phyloP scores from a whole-genome alignment of 2,888 invertebrate species.

The Clitarchus hookeri region DNA sequence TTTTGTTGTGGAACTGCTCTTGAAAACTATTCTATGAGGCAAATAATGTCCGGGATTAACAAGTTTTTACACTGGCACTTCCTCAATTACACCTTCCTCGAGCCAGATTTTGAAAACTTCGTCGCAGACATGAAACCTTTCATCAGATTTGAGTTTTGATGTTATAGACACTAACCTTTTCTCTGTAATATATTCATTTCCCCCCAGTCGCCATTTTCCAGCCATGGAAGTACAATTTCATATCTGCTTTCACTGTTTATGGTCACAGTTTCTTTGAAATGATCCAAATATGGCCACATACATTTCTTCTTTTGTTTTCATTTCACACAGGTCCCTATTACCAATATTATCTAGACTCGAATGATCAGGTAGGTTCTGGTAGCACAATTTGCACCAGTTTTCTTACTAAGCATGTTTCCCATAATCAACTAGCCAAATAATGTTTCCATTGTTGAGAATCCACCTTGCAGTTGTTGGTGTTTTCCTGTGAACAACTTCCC shows the following conservation, averaged over 20 bases:
- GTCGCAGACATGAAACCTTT: neutral
- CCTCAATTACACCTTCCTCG: slow-evolving; percentile 19
- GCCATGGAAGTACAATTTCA: slow-evolving; percentile 8
- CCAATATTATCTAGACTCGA: neutral
- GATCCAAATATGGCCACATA: neutral
- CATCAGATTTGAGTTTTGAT: neutral
- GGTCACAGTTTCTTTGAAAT: slow-evolving; percentile 15
- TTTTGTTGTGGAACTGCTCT: slow-evolving; percentile 37
- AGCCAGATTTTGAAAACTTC: neutral
- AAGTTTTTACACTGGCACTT: neutral
- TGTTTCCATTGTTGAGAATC: neutral
- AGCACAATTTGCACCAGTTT: neutral
- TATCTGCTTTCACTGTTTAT: neutral
- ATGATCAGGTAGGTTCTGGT: neutral
- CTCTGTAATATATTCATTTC: neutral
- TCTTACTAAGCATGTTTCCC: no score
- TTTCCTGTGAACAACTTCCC: slow-evolving; percentile 4
- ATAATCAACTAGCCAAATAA: neutral
- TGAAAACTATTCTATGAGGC: slow-evolving; percentile 45
- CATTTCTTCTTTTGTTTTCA: neutral
- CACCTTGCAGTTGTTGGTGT: neutral
- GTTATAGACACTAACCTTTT: neutral
- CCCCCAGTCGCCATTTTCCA: neutral
- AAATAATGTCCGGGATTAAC: slow-evolving; percentile 35
- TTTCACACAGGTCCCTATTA: neutral